phyloP scores from a whole-genome alignment of 2,888 invertebrate genomes.

The Spisula solida region DNA sequence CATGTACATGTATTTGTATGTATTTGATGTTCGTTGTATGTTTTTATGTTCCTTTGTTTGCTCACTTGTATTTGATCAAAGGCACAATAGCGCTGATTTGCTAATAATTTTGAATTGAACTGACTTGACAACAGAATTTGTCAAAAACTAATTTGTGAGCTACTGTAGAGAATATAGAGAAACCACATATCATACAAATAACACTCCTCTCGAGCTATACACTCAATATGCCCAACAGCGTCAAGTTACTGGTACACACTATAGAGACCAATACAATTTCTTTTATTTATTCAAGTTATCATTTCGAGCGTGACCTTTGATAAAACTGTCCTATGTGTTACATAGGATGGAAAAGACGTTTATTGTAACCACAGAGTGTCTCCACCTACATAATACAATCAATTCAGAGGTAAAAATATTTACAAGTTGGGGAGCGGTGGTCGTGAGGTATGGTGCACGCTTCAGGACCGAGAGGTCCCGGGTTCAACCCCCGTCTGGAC shows the following conservation, averaged over 20 bases:
- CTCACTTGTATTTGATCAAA: too few species aligned
- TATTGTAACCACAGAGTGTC: neutral
- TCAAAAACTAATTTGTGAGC: neutral
- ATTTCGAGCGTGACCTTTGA: neutral
- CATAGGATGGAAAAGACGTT: neutral
- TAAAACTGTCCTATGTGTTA: neutral
- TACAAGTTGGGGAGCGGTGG: neutral
- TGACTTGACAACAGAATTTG: neutral
- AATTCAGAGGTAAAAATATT: neutral
- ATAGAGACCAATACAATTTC: neutral
- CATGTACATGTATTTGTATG: too few species aligned
- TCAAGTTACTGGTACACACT: conserved; percentile 16
- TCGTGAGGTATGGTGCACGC: too few species aligned
- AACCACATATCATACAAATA: neutral
- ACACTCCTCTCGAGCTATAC: neutral
- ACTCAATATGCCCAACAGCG: neutral
- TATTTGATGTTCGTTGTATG: too few species aligned
- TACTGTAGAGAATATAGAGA: neutral
- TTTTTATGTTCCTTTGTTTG: too few species aligned
- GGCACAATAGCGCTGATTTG: too few species aligned
- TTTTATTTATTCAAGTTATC: neutral
- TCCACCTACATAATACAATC: neutral
- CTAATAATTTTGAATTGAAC: too few species aligned
- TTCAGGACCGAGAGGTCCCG: too few species aligned
- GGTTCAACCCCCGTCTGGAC: too few species aligned